These are phyloP conservation scores for Phoenicopterus ruber DNA, from an alignment of 2,113 vertebrate genomes.

Conservation along the genomic window DNA sequence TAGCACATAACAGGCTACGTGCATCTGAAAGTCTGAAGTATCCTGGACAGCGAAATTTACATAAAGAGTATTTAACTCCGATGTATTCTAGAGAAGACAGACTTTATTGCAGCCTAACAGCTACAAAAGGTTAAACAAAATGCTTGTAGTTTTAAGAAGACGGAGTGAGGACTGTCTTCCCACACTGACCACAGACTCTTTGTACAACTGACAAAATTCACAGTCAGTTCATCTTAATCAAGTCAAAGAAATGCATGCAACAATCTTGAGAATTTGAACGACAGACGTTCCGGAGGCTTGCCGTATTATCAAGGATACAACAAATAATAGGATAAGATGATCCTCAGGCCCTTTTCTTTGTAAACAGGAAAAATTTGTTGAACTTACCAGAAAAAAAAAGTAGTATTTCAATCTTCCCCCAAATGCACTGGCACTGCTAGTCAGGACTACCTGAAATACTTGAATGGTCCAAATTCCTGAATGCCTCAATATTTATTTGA, in stretches of 20 bases:
- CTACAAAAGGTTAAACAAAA: not conserved
- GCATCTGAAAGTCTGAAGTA: not conserved
- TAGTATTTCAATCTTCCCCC: not conserved
- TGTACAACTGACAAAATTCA: constrained; percentile 25
- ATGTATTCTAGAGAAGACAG: not conserved
- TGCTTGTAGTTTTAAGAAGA: not conserved
- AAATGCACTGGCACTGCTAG: not conserved
- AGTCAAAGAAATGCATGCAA: constrained; percentile 19
- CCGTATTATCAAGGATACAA: constrained; percentile 11
- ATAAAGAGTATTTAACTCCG: not conserved
- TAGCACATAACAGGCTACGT: not conserved
- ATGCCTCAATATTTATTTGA: not conserved
- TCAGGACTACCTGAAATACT: not conserved
- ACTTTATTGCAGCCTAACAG: not conserved
- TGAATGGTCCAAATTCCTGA: not conserved
- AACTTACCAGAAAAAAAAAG: not conserved
- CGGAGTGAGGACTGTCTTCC: not conserved
- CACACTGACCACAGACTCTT: not conserved
- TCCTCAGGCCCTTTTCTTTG: not conserved
- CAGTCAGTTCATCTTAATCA: not conserved
- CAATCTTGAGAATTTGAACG: constrained; percentile 19
- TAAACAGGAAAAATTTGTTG: constrained; percentile 35
- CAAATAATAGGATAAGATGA: not conserved
- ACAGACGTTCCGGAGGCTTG: not conserved
- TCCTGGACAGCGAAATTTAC: not conserved